phyloP scores from a whole-genome alignment of 2,113 vertebrate genomes.

The Anhinga rufa region DNA sequence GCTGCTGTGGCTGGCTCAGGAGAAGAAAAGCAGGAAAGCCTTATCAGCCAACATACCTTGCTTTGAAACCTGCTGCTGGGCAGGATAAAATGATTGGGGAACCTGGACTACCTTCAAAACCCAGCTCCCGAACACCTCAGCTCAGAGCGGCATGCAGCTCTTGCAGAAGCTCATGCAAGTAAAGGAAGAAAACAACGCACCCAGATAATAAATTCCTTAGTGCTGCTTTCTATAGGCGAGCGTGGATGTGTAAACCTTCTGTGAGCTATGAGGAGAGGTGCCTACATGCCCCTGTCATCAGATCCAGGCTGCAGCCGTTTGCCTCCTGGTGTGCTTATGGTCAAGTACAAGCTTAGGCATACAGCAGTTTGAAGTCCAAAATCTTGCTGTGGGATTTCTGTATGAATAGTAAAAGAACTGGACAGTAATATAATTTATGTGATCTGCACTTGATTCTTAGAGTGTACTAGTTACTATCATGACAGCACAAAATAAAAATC shows the following conservation, averaged over 20 bases:
- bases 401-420: neutral
- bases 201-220: neutral
- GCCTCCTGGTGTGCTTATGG: neutral
- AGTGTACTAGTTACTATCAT: neutral
- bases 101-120: neutral
- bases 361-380: neutral
- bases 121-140: neutral
- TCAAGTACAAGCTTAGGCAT: neutral
- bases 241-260: neutral
- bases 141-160: neutral
- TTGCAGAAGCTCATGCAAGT: neutral
- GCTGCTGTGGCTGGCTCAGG: neutral
- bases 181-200: neutral
- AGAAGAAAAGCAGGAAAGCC: neutral
- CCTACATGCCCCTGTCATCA: neutral
- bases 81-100: neutral
- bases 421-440: neutral
- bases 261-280: neutral
- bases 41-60: neutral
- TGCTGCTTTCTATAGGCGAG: rapidly evolving
- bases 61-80: neutral
- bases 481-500: neutral
- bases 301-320: neutral
- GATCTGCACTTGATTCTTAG: neutral
- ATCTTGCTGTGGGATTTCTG: neutral